phyloP scores from a whole-genome alignment of 2,888 invertebrate genomes.

The Dinocampus coccinellae region DNA sequence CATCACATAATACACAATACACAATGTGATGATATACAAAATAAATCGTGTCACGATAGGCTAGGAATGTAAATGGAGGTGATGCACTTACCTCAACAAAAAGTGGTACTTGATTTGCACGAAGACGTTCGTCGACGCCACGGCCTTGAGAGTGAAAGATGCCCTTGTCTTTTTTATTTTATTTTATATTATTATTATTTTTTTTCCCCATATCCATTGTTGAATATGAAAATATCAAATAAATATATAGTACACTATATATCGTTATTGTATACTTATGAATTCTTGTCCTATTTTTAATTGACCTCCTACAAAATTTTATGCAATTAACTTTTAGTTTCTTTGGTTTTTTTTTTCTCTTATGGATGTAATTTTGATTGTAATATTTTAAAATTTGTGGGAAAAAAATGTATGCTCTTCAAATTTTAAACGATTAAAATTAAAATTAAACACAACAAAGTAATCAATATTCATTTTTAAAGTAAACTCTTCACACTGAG shows the following conservation, averaged over 20 bases:
- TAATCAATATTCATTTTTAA: neutral
- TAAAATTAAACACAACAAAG: no score
- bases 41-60: constrained; percentile 26
- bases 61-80: constrained; percentile 33
- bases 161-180: constrained; percentile 14
- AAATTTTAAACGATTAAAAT: no score
- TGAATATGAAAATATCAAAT: neutral
- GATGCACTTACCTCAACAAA: neutral
- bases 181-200: no score
- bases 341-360: neutral
- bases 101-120: constrained; percentile 9
- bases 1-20: constrained; percentile 28
- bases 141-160: constrained; percentile 16
- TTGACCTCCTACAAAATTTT: neutral
- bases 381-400: no score
- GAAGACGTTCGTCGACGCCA: constrained; percentile 21
- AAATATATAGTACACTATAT: neutral
- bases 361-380: no score
- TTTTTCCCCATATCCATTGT: neutral
- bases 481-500: neutral
- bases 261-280: neutral
- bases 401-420: no score
- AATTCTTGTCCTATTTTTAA: neutral
- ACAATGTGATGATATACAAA: constrained; percentile 10
- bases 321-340: no score